These are phyloP conservation scores for Trichoplax adhaerens DNA, from an alignment of 37 sponge, comb jelly and placozoan species.

Conservation along the genomic window DNA sequence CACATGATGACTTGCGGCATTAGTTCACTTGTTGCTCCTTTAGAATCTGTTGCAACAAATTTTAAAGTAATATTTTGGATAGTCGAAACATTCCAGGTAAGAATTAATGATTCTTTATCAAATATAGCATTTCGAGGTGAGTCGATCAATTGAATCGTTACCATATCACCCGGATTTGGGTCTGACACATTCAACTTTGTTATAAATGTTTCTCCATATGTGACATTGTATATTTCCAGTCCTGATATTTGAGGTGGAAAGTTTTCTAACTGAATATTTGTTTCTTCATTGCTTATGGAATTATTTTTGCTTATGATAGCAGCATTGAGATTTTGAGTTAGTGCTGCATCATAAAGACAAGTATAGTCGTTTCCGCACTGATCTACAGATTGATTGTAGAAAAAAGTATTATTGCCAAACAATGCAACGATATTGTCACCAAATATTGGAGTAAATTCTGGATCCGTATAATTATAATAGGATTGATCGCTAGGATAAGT, in stretches of 20 bases:
- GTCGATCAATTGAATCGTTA: neutral
- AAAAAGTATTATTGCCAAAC: too few relatives aligned
- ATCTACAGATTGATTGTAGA: too few relatives aligned
- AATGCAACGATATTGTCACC: too few relatives aligned
- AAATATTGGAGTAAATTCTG: too few relatives aligned
- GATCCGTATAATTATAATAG: too few relatives aligned
- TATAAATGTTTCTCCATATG: neutral
- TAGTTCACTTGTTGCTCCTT: constrained; percentile 5
- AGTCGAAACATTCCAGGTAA: constrained; percentile 8
- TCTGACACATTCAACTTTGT: constrained; percentile 26
- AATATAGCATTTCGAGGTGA: too few relatives aligned
- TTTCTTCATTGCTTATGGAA: too few relatives aligned
- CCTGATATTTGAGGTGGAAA: constrained; percentile 35
- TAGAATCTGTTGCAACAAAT: constrained; percentile 23
- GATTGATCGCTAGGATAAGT: too few relatives aligned
- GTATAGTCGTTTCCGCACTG: too few relatives aligned
- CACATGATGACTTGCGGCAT: constrained; percentile 25
- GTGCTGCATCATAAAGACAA: too few relatives aligned
- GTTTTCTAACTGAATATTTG: constrained; percentile 12
- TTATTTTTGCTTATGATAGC: too few relatives aligned
- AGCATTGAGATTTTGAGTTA: too few relatives aligned
- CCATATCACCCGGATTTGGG: neutral
- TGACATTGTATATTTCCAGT: constrained; percentile 12
- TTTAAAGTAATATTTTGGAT: neutral
- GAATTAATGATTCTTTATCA: neutral